Conservation (phyloP, 35 echinoderm and acorn worm genomes). For the Ophiothrix spiculata region DNA sequence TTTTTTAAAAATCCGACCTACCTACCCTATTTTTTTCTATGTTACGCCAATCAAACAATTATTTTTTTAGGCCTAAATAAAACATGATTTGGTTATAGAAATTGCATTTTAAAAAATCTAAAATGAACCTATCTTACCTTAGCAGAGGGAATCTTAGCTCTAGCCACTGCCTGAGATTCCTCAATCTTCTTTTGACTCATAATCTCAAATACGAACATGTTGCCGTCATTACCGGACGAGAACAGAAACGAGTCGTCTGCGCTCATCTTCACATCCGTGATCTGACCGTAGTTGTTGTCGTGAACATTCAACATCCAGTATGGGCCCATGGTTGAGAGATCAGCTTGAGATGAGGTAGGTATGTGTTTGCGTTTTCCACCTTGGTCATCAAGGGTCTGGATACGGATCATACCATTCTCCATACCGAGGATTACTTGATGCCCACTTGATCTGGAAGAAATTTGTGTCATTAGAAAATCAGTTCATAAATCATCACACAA, state of each 20-base stretch:
- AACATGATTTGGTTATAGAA: too few relatives aligned
- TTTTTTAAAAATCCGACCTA: too few relatives aligned
- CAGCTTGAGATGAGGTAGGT: slow-evolving; percentile 38
- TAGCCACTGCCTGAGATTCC: slow-evolving; percentile 76
- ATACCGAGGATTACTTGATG: slow-evolving; percentile 71
- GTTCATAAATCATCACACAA: background rate
- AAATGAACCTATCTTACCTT: slow-evolving; percentile 77
- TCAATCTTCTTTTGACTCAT: slow-evolving; percentile 94
- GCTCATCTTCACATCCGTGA: slow-evolving; percentile 56
- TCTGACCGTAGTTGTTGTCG: slow-evolving; percentile 76
- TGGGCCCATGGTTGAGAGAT: slow-evolving; percentile 42
- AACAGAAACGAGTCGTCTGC: slow-evolving; percentile 73
- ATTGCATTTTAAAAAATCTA: too few relatives aligned
- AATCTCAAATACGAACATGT: slow-evolving; percentile 89
- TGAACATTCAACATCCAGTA: slow-evolving; percentile 94
- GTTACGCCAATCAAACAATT: too few relatives aligned
- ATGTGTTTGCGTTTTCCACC: slow-evolving; percentile 17
- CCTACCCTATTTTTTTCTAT: too few relatives aligned
- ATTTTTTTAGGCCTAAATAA: too few relatives aligned
- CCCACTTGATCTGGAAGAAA: slow-evolving; percentile 40
- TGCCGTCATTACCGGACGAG: slow-evolving; percentile 71
- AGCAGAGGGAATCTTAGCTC: slow-evolving; percentile 91
- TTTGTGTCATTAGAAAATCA: background rate
- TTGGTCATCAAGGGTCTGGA: slow-evolving; percentile 61
- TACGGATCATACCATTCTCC: slow-evolving; percentile 83